Percentiles rank a stretch among this genome's conserved stretches.
Conservation (phyloP, 2,888 invertebrate genomes). For the Gisinianus flammeolus region DNA sequence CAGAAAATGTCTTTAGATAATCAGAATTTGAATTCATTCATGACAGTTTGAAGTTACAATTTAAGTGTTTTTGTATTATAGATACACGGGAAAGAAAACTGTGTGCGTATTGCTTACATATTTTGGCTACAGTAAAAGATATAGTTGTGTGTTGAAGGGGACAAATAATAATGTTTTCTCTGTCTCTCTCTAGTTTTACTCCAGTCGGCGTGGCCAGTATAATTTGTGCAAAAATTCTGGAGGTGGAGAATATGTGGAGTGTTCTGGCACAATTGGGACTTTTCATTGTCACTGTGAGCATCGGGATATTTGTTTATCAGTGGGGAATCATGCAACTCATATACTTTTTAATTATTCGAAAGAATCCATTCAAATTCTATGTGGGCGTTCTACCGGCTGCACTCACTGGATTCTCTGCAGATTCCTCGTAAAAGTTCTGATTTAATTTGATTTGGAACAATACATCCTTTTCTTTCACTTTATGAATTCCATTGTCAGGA, state of each 20-base stretch:
- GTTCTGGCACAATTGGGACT: slow-evolving; percentile 65
- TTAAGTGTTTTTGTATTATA: too few relatives aligned
- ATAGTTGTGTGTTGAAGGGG: too few relatives aligned
- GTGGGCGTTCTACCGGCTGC: slow-evolving; percentile 80
- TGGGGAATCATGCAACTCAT: slow-evolving; percentile 82
- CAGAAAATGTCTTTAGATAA: too few relatives aligned
- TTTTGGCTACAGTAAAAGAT: too few relatives aligned
- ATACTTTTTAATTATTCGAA: slow-evolving; percentile 78
- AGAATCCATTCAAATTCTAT: slow-evolving; percentile 87
- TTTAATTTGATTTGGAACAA: slow-evolving; percentile 15
- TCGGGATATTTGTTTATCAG: slow-evolving; percentile 84
- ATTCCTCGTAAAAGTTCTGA: slow-evolving; percentile 80
- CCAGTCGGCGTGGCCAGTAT: slow-evolving; percentile 84
- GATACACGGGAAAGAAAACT: too few relatives aligned
- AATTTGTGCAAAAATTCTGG: slow-evolving; percentile 80
- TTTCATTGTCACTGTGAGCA: slow-evolving; percentile 80
- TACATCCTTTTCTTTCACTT: background rate
- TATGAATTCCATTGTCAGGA: background rate
- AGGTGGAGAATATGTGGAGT: slow-evolving; percentile 70
- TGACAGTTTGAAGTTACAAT: too few relatives aligned
- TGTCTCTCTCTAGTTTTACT: slow-evolving; percentile 67
- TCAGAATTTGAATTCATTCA: too few relatives aligned
- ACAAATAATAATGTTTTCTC: background rate
- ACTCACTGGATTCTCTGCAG: slow-evolving; percentile 86
- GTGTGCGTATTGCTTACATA: too few relatives aligned